Conservation (phyloP, 1,140 invertebrate genomes). For the Leptopilina clavipes region DNA sequence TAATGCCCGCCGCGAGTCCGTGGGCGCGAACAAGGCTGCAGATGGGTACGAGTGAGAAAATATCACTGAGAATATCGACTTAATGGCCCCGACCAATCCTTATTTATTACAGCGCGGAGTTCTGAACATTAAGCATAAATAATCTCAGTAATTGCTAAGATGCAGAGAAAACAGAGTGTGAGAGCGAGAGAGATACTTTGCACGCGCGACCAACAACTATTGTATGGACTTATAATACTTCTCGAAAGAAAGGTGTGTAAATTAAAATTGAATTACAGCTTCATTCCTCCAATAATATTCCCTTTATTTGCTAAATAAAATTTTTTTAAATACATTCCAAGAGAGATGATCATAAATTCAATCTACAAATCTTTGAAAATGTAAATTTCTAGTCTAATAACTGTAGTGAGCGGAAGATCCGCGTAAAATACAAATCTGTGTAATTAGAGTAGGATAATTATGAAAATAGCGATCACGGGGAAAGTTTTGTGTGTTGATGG, state of each 20-base stretch:
- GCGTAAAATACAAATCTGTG: background rate
- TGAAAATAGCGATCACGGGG: background rate
- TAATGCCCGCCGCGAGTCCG: slow-evolving; percentile 58
- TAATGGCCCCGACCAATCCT: slow-evolving; percentile 70
- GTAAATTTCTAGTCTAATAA: too few species aligned
- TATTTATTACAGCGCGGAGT: slow-evolving; percentile 69
- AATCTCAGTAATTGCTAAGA: slow-evolving; percentile 70
- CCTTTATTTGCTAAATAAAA: background rate
- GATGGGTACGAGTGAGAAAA: slow-evolving; percentile 70
- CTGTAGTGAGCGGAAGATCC: too few species aligned
- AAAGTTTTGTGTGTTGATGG: background rate
- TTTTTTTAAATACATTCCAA: background rate
- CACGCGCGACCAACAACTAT: slow-evolving; percentile 49
- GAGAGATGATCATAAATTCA: too few species aligned
- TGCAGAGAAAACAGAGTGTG: slow-evolving; percentile 53
- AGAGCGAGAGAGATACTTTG: slow-evolving; percentile 54
- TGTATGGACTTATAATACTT: background rate
- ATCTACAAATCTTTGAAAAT: too few species aligned
- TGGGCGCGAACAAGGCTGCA: slow-evolving; percentile 68
- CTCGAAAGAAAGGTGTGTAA: slow-evolving; percentile 1
- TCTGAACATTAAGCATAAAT: slow-evolving; percentile 70
- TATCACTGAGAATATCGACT: slow-evolving; percentile 71
- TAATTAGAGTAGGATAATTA: background rate
- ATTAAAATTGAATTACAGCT: slow-evolving; percentile 29
- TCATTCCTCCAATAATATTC: background rate